Evolutionary conservation across 2,113 vertebrate genomes (phyloP).

Genomic region (Anser cygnoides): DNA sequence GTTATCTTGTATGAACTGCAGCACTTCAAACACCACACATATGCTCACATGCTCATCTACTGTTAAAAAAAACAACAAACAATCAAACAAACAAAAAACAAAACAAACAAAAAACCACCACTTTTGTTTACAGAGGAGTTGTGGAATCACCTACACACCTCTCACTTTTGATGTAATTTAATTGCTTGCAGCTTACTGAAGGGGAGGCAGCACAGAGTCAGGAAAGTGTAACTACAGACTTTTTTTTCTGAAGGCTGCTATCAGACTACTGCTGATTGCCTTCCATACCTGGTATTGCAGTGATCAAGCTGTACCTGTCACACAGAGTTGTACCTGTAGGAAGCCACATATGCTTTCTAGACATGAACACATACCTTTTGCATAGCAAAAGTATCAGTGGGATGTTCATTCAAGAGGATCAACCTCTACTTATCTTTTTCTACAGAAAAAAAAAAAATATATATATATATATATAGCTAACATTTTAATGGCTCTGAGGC

Average conservation of each 20-base stretch:
- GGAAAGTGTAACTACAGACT: rapidly evolving
- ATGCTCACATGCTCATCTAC: neutral
- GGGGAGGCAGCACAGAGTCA: neutral
- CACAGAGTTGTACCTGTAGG: neutral
- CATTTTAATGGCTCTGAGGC: neutral
- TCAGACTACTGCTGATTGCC: neutral
- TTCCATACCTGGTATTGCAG: rapidly evolving
- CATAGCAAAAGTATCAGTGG: neutral
- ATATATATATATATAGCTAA: neutral
- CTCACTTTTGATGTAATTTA: neutral
- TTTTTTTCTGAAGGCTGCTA: neutral
- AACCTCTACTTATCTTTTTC: neutral
- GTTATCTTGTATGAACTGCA: neutral
- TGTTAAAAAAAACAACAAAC: too few relatives aligned
- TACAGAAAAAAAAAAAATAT: neutral
- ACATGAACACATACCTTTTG: neutral
- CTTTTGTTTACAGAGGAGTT: neutral
- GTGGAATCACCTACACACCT: neutral
- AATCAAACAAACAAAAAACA: too few relatives aligned
- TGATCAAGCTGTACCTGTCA: neutral
- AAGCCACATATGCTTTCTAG: too few relatives aligned
- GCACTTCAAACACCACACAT: neutral
- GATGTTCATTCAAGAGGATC: neutral
- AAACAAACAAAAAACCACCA: too few relatives aligned
- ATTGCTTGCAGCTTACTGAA: neutral